Evolutionary conservation across 1,140 invertebrate species (phyloP), one percentile per base, ranked within the genome.

Genomic region (Caenorhabditis tropicalis): DNA sequence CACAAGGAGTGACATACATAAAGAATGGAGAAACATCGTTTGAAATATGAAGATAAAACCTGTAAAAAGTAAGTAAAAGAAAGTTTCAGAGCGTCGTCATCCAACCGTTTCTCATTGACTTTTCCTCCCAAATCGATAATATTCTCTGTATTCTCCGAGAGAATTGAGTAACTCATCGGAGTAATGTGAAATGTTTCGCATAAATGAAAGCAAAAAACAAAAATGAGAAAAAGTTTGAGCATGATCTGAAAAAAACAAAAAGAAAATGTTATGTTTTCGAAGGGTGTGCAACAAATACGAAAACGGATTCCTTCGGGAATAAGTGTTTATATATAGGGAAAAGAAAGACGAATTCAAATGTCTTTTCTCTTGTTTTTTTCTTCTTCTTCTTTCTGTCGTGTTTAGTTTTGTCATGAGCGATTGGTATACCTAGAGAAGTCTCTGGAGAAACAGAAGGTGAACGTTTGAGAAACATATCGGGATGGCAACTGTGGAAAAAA

Each of bases 1-100:
- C 84, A 56, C 84, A 85, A 6, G 84, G 81, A 16, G 84, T 85
- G 7, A 85, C 84, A 46, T 85, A 85, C 79, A 85, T 82, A 33
- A 82, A 85, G 10, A 85, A 70, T 39, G 84, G 80, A 56, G 51
- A 82, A 3, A 16, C 56, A 12, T 65, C 60, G 27, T 74, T 60
- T 16, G 58, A 43, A 49, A 82, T 70, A 12, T 85, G 81, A 21
- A 85, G 82, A 29, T 46, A 49, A 53, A 85, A 82, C 46, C 84
- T 85, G 60, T 16, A 85, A 82, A n/a, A 7, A 4, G 58, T 0
- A 33, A 31, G 21, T 60, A 33, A 10, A 36, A 33, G 1, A 6
- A 56, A 56, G n/a, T 27, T 1, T 2, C 1, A 27, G 10, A 27
- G 9, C 53, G 1, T 27, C 21, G 16, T 51, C 1, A 0, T n/a